phyloP scores from a whole-genome alignment of 2,888 invertebrate species.

The Ernsta delagoae region DNA sequence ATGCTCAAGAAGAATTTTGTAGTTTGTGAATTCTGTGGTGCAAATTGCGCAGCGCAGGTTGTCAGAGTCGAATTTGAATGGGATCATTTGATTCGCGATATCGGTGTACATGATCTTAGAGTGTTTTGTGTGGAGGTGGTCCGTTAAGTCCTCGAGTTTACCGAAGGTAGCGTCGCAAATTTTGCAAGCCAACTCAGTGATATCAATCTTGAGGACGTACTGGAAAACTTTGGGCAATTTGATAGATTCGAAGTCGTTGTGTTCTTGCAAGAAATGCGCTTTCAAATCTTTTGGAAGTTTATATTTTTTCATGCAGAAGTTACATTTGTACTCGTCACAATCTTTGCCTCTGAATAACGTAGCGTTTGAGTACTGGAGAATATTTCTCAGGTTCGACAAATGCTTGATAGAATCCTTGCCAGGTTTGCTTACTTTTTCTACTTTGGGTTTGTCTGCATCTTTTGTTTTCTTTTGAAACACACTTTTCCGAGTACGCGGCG shows the following conservation, averaged over 20 bases:
- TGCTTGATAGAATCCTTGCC: constrained; percentile 39
- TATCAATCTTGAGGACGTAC: constrained; percentile 52
- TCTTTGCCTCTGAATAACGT: constrained; percentile 48
- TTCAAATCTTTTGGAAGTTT: constrained; percentile 49
- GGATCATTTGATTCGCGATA: constrained; percentile 47
- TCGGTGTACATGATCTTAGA: constrained; percentile 40
- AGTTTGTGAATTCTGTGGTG: constrained; percentile 45
- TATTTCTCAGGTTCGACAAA: constrained; percentile 42
- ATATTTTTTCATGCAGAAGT: constrained; percentile 51
- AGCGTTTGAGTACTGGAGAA: constrained; percentile 51
- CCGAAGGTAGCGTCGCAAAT: constrained; percentile 44
- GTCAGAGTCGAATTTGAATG: constrained; percentile 51
- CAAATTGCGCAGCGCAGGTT: constrained; percentile 45
- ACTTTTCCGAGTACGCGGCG: constrained; percentile 11
- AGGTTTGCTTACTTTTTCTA: neutral
- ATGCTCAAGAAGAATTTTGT: constrained; percentile 51
- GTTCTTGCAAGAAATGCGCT: constrained; percentile 48
- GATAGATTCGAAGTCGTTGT: constrained; percentile 43
- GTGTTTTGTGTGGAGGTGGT: constrained; percentile 45
- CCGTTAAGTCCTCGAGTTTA: constrained; percentile 40
- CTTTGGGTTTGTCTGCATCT: neutral
- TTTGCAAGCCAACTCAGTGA: constrained; percentile 52
- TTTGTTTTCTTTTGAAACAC: constrained; percentile 35
- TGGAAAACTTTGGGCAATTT: constrained; percentile 42
- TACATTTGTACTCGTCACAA: constrained; percentile 47